Evolutionary conservation across 2,888 invertebrate species (phyloP).

Genomic region (Gymnocheta viridis): DNA sequence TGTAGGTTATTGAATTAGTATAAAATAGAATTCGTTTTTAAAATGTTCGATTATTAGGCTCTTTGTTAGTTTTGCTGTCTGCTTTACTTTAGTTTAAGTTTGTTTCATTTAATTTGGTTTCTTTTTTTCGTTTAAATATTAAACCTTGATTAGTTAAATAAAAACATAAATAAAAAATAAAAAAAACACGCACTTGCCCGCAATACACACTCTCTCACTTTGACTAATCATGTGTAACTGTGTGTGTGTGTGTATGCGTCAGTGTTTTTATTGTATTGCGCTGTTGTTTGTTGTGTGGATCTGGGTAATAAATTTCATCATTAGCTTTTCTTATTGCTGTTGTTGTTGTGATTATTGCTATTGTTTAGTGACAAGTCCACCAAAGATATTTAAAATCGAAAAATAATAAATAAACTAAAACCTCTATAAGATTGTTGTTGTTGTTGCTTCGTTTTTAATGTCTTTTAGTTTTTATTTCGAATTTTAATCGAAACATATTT

Average conservation of each 20-base stretch:
- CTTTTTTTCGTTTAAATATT: slow-evolving; percentile 35
- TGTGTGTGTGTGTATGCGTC: slow-evolving; percentile 5
- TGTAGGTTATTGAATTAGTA: slow-evolving; percentile 27
- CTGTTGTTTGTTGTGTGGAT: slow-evolving; percentile 59
- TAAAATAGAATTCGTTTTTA: slow-evolving; percentile 1
- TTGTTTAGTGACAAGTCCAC: slow-evolving; percentile 64
- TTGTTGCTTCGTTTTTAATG: slow-evolving; percentile 36
- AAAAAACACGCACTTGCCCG: not conserved
- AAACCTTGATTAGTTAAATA: slow-evolving; percentile 63
- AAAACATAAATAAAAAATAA: not conserved
- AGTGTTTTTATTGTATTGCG: slow-evolving; percentile 34
- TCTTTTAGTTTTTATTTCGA: slow-evolving; percentile 19
- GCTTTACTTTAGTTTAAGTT: slow-evolving; percentile 36
- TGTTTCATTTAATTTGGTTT: slow-evolving; percentile 34
- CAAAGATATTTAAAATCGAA: slow-evolving; percentile 53
- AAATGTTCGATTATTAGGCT: not conserved
- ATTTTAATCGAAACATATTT: slow-evolving; percentile 66
- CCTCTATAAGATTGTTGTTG: slow-evolving; percentile 63
- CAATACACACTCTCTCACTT: not conserved
- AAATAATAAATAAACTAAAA: slow-evolving; percentile 36
- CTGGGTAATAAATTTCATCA: slow-evolving; percentile 69
- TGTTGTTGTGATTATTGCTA: slow-evolving; percentile 22
- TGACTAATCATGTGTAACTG: not conserved
- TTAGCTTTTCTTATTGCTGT: slow-evolving; percentile 60
- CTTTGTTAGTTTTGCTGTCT: not conserved